Evolutionary conservation across 2,113 vertebrate species (phyloP), one percentile per base, ranked within the genome.

Genomic region (Axis porcinus): DNA sequence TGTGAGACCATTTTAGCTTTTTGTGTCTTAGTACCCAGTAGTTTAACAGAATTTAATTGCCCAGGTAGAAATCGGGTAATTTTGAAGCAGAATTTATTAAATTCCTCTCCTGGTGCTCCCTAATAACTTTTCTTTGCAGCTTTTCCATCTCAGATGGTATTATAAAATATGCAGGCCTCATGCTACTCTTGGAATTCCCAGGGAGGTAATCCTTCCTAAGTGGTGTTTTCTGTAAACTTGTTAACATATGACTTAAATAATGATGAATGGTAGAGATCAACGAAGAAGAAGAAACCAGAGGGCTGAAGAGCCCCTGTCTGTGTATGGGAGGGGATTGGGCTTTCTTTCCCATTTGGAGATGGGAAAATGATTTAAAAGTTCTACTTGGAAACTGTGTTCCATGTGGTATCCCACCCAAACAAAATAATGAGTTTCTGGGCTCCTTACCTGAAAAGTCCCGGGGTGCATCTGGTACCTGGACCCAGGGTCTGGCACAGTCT

Each of bases 161-260:
- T 58, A 0, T 7, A 1, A 57, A 64, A 40, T 1, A 43, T 47
- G 60, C 2, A 7, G 96, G 74, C 70, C 17, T 78, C 27, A 54
- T 33, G 0, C 54, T 76, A 47, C 23, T 0, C 40, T 16, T 0
- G 43, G 40, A 23, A 8, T 55, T 25, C 64, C 2, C 3, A 33
- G 60, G 2, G 7, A 55, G 0, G 28, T 2, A 19, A 23, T 21
- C 52, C 28, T 10, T 86, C 17, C 54, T 0, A 78, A 60, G 85
- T 86, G 60, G 7, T 67, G 30, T 54, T 95, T 96, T 74, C 40
- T 82, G 33, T 67, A 36, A 96, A 86, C 58, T 40, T 43, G 6
- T 78, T 92, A n/a, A n/a, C 50, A 55, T 27, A 10, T 54, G 19
- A 45, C 55, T 86, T 94, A 28, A 50, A 55, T 50, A 86, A 40